Base-by-base conservation (phyloP, 2,888 invertebrate genomes). In the Watsonalla binaria region DNA sequence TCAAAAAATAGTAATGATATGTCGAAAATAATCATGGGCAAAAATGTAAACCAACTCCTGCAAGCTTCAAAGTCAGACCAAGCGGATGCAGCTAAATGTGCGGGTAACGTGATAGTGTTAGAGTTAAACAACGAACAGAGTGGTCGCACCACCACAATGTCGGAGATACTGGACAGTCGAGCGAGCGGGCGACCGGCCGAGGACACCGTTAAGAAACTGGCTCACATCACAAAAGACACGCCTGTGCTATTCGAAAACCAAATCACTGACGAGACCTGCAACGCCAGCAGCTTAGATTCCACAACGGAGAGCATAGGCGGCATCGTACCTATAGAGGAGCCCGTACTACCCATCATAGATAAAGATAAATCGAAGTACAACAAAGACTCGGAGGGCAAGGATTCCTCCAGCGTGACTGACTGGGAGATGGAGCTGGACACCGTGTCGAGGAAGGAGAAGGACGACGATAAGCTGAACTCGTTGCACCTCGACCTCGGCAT, bases 401-500 rank as follows among this genome's bases (percentile, higher is more conserved):
- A 86, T 56, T 78, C 88, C 15, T 83, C 90, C 51, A 86, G 84
- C 59, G 86, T 86, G 54, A 85, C 90, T 2, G 93, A 93, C 63
- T 93, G 93, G 93, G 93, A 93, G 73, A 92, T 92, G 84, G 93
- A 93, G 68, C 73, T 93, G 47, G 93, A 93, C 58, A 90, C 92
- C 42, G 92, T 82, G 14, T 70, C 84, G n/a, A 76, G 81, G 37
- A 90, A 89, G 57, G 83, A 81, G 14, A 90, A 90, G 63, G 84
- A 84, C 51, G 82, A 88, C 48, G 86, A 88, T 53, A 90, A 90
- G 63, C 67, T 90, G 52, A 90, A 90, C 65, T 90, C 90, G 9
- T 68, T 91, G 63, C 89, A 90, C 59, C 62, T 91, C 54, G 91
- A 91, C 60, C 69, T 91, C 53, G 91, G 91, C 49, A 91, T 91